Evolutionary conservation across 2,888 invertebrate species (phyloP).

Genomic region (Galerucella pusilla): DNA sequence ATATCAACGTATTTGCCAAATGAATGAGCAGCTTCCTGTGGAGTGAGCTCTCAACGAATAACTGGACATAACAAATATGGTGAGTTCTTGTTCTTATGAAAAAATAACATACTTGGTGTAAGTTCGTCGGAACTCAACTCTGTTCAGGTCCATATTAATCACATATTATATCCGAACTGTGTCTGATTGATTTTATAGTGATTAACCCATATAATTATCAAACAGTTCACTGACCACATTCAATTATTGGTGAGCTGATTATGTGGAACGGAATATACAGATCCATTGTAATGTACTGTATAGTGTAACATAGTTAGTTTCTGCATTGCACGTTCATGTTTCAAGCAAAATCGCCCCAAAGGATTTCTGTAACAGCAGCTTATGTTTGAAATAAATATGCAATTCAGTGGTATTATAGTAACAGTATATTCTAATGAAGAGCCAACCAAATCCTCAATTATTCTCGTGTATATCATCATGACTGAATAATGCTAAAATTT

Average conservation of each 20-base stretch:
- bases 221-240: conserved; percentile 45
- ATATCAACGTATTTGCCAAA: no score
- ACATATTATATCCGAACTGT: conserved; percentile 41
- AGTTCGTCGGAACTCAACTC: conserved; percentile 4
- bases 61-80: no score
- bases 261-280: conserved; percentile 31
- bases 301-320: not conserved
- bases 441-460: no score
- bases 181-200: conserved; percentile 48
- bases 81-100: not conserved
- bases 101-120: not conserved
- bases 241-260: conserved; percentile 45
- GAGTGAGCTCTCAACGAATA: no score
- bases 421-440: not conserved
- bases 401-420: not conserved
- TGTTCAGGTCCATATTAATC: conserved; percentile 33
- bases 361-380: conserved; percentile 1
- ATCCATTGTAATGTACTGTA: conserved; percentile 10
- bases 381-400: not conserved
- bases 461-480: no score
- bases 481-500: no score
- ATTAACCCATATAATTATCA: conserved; percentile 51
- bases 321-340: not conserved
- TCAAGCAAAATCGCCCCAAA: not conserved
- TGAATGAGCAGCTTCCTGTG: no score